Percentiles rank a stretch among this genome's conserved stretches.
Conservation (phyloP, 2,797 vertebrate genomes). For the Pangasius djambal region DNA sequence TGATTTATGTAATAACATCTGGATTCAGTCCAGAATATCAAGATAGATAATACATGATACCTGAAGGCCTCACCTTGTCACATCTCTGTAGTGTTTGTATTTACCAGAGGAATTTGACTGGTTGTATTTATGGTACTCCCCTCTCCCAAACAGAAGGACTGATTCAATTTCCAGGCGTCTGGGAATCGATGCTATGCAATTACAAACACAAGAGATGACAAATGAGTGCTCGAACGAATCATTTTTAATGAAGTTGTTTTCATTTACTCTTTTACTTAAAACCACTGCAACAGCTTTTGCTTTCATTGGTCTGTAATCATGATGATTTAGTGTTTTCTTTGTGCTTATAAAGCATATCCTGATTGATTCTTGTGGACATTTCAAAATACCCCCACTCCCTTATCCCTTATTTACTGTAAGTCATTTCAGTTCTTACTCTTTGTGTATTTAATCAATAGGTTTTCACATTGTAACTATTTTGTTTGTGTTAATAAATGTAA, state of each 20-base stretch:
- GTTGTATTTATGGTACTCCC: neutral
- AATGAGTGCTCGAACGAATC: constrained; percentile 13
- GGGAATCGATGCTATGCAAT: constrained; percentile 1
- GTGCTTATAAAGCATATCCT: neutral
- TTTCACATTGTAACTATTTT: neutral
- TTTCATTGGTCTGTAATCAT: neutral
- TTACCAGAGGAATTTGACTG: neutral
- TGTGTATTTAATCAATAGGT: too few species aligned
- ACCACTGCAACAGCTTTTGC: neutral
- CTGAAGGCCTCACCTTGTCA: neutral
- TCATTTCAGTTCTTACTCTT: neutral
- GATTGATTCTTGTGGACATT: neutral
- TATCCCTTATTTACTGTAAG: neutral
- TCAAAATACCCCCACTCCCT: neutral
- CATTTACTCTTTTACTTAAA: neutral
- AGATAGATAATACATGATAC: neutral
- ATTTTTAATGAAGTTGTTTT: constrained; percentile 26
- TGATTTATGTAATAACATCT: neutral
- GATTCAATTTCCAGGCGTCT: constrained; percentile 11
- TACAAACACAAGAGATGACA: constrained; percentile 8
- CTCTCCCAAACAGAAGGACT: neutral
- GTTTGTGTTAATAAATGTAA: neutral
- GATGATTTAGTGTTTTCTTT: neutral
- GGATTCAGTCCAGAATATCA: neutral
- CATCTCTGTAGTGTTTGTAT: neutral